Conservation (phyloP, 2,888 invertebrate genomes). For the Rhimphoctona megacephalus region DNA sequence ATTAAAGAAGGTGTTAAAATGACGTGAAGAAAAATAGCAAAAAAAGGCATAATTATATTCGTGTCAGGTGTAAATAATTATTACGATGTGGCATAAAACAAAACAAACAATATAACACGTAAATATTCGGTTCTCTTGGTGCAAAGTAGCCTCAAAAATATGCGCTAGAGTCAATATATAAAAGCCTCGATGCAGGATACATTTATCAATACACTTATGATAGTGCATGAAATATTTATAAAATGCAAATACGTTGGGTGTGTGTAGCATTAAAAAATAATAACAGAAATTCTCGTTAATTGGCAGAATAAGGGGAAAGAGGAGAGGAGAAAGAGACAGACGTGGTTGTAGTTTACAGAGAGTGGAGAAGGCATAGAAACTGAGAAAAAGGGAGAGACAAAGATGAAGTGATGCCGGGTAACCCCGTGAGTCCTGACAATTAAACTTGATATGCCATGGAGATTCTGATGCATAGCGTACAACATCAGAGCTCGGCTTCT, state of each 20-base stretch:
- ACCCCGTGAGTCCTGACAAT: slow-evolving; percentile 76
- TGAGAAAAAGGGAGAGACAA: slow-evolving; percentile 44
- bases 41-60: not conserved
- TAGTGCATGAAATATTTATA: slow-evolving; percentile 78
- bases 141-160: not conserved
- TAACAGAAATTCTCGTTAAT: slow-evolving; percentile 82
- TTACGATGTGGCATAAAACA: slow-evolving; percentile 5
- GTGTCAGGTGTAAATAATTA: slow-evolving; percentile 27
- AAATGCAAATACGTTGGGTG: slow-evolving; percentile 79
- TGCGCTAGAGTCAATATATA: not conserved
- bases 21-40: not conserved
- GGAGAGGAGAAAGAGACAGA: slow-evolving; percentile 43
- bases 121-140: not conserved
- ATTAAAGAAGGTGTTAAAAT: not conserved
- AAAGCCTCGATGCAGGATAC: slow-evolving; percentile 12
- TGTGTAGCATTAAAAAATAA: slow-evolving; percentile 79
- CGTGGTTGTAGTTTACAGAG: slow-evolving; percentile 57
- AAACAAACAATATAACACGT: slow-evolving; percentile 12
- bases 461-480: slow-evolving; percentile 74
- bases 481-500: slow-evolving; percentile 48
- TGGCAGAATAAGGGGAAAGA: slow-evolving; percentile 77
- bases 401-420: slow-evolving; percentile 64
- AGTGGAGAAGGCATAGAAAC: slow-evolving; percentile 17
- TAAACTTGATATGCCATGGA: slow-evolving; percentile 78
- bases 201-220: slow-evolving; percentile 48